Base-by-base conservation (phyloP, 2,113 vertebrate species). In the Paradisaea rubra region DNA sequence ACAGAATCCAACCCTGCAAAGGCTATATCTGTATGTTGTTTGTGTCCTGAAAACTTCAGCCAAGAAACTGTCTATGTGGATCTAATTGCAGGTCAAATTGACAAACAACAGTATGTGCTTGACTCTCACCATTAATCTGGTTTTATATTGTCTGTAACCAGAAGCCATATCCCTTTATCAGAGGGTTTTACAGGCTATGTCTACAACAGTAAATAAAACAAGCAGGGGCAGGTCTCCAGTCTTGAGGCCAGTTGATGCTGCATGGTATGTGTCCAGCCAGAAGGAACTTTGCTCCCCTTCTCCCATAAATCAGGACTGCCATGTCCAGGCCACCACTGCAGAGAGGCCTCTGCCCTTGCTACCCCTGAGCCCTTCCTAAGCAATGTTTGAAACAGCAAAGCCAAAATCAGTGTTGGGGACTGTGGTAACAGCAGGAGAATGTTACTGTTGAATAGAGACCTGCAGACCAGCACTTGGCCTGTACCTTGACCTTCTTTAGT, bases 71-170 rank as follows among this genome's bases (percentile, higher is more conserved):
- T 85, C 73, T 69, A 14, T 66, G 56, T 80, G 50, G 59, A 73
- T 93, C 74, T 96, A 91, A 91, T 91, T 95, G 79, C 85, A 80
- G 71, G 88, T 91, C 90, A 88, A 86, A 91, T 33, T 90, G 82
- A 86, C 85, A 65, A 76, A 86, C 52, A 91, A 30, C 66, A 72
- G 20, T 19, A 28, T 49, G 28, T 76, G 49, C 41, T 79, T 85
- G 81, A 69, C 68, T 91, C 35, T 63, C 42, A 50, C 33, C 50
- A 81, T 93, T 59, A 82, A 77, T 93, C 64, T 57, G 35, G 57
- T 59, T 88, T 77, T 91, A 54, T 77, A 54, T 63, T 42, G 66
- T 73, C 49, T 89, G 63, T 65, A 90, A 91, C 13, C 59, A 86
- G 71, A 85, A 90, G 31, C 79, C 61, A 19, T 33, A 45, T n/a